These are phyloP conservation scores for Stegostoma tigrinum DNA, from an alignment of 2,113 vertebrate species.

Conservation along the genomic window DNA sequence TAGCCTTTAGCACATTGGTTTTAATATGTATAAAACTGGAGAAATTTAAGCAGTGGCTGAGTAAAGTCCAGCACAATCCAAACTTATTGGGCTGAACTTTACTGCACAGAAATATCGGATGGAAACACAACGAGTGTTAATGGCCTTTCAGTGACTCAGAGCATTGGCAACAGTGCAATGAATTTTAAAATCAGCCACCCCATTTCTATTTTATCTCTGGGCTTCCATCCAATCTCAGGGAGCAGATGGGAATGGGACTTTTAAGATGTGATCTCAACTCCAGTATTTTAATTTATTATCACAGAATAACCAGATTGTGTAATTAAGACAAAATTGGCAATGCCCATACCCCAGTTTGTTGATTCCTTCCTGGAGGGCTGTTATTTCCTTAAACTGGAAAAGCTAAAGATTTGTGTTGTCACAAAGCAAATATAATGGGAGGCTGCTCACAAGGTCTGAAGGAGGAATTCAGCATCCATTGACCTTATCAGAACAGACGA, in stretches of 20 bases:
- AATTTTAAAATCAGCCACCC: neutral
- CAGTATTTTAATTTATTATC: neutral
- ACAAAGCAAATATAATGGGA: no score
- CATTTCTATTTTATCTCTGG: neutral
- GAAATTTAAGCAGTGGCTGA: neutral
- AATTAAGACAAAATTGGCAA: neutral
- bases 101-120: neutral
- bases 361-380: neutral
- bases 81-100: neutral
- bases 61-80: neutral
- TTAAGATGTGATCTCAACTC: neutral
- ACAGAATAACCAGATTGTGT: neutral
- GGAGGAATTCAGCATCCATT: no score
- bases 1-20: neutral
- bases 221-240: no score
- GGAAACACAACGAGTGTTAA: no score
- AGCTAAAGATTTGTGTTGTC: no score
- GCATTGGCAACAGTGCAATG: neutral
- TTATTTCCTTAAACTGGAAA: neutral
- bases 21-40: neutral
- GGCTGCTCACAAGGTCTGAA: no score
- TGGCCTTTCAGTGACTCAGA: neutral
- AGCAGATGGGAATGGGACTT: no score
- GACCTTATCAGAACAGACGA: no score
- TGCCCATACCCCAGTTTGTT: no score